Evolutionary conservation across 2,888 invertebrate species (phyloP), one percentile per base, ranked within the genome.

Genomic region (Siphlonurus alternatus): DNA sequence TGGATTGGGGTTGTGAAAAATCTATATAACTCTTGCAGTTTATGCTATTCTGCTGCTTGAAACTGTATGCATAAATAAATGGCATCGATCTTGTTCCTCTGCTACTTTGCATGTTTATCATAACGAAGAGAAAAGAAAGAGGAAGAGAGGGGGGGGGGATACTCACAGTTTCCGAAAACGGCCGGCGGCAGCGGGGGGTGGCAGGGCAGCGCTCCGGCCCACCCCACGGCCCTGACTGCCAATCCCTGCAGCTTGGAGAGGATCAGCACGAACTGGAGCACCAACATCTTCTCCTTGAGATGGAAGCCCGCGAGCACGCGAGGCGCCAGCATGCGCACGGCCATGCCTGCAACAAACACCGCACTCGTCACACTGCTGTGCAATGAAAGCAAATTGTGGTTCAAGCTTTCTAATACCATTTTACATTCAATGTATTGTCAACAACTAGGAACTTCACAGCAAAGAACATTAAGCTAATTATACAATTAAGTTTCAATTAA

Each of bases 161-260:
- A 76, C 82, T 83, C 77, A 88, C 87, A 74, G 72, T 83, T 84
- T 64, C 82, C 82, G 71, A 85, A 84, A 2, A 86, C 82, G 25
- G 80, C 73, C 0, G 87, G 86, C 61, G 86, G 82, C 65, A 87
- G 75, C 0, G 83, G 81, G 67, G 83, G 77, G 65, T 81, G 76
- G 72, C 87, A 88, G 0, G 86, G 84, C 69, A 86, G 74, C 2
- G 78, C 69, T 20, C 79, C 77, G 1, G 79, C 70, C 71, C 80
- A 79, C 0, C 83, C 80, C 24, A 85, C 70, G 18, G 78, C 72
- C 22, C 66, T 63, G 72, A 82, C 83, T 15, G 83, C 80, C 20
- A 83, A 77, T 25, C 81, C 82, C 74, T 87, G 87, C 63, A 87
- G 73, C 74, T 87, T 87, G 24, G 85, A 83, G 61, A 84, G 82